Conservation (phyloP, 2,797 vertebrate species). For the Chiroxiphia lanceolata region DNA sequence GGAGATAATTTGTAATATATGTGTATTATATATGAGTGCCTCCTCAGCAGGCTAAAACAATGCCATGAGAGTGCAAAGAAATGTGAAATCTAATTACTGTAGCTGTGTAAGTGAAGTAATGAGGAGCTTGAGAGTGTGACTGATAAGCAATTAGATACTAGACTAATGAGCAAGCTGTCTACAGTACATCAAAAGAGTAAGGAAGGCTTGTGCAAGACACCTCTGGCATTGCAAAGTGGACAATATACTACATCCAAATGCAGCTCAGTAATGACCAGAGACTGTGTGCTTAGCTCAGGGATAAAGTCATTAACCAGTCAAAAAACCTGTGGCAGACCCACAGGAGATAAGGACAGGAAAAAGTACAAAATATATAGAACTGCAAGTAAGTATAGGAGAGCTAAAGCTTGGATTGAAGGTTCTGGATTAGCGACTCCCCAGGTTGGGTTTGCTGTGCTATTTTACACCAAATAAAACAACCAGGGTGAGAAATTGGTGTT, state of each 20-base stretch:
- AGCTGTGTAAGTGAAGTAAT: slow-evolving; percentile 60
- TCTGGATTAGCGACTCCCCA: not conserved
- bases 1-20: slow-evolving; percentile 47
- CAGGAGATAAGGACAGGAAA: not conserved
- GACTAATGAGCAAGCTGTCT: slow-evolving; percentile 66
- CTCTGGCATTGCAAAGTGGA: slow-evolving; percentile 14
- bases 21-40: slow-evolving; percentile 26
- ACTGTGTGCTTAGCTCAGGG: not conserved
- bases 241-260: not conserved
- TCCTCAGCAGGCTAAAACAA: slow-evolving; percentile 52
- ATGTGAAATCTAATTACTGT: slow-evolving; percentile 65
- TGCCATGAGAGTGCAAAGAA: slow-evolving; percentile 51
- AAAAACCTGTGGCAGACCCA: not conserved
- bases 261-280: not conserved
- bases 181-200: slow-evolving; percentile 51
- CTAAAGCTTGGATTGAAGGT: not conserved
- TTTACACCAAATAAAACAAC: not conserved
- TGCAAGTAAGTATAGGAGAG: not conserved
- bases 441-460: not conserved
- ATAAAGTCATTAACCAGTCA: not conserved
- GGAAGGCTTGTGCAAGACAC: slow-evolving; percentile 18
- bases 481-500: not conserved
- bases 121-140: slow-evolving; percentile 60
- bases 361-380: not conserved
- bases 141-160: slow-evolving; percentile 67